Conservation (phyloP, 2,888 invertebrate genomes). For the Globia sparganii region DNA sequence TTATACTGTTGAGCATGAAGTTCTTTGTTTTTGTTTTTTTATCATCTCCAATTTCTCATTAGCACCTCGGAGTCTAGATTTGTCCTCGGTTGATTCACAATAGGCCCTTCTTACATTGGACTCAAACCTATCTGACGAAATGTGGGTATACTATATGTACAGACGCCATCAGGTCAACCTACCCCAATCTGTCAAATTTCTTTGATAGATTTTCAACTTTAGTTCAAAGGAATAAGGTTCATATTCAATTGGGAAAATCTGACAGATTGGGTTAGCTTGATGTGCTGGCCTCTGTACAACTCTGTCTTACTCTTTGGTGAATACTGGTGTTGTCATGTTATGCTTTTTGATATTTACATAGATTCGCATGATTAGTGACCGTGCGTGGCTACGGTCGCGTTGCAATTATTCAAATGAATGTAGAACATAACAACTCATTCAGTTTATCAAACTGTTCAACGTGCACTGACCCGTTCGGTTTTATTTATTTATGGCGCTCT, state of each 20-base stretch:
- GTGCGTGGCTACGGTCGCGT: not conserved
- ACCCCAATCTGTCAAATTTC: no score
- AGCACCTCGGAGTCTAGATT: not conserved
- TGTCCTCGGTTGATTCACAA: not conserved
- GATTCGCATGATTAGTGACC: conserved; percentile 7
- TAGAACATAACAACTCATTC: conserved; percentile 6
- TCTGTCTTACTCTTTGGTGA: no score
- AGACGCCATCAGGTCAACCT: no score
- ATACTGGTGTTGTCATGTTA: no score
- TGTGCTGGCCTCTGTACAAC: no score
- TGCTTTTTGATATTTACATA: no score
- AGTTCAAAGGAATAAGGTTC: no score
- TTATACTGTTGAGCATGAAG: not conserved
- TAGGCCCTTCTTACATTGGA: not conserved
- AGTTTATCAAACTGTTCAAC: not conserved
- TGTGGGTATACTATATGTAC: not conserved
- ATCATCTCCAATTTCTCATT: not conserved
- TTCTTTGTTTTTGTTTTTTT: not conserved
- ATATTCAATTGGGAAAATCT: no score
- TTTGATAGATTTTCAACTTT: no score
- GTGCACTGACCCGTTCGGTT: not conserved
- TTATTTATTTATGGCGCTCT: not conserved
- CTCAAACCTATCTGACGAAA: not conserved
- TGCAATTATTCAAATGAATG: conserved; percentile 30
- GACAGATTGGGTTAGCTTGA: no score